Evolutionary conservation across 2,888 invertebrate genomes (phyloP).

Genomic region (Lampropteryx suffumata): DNA sequence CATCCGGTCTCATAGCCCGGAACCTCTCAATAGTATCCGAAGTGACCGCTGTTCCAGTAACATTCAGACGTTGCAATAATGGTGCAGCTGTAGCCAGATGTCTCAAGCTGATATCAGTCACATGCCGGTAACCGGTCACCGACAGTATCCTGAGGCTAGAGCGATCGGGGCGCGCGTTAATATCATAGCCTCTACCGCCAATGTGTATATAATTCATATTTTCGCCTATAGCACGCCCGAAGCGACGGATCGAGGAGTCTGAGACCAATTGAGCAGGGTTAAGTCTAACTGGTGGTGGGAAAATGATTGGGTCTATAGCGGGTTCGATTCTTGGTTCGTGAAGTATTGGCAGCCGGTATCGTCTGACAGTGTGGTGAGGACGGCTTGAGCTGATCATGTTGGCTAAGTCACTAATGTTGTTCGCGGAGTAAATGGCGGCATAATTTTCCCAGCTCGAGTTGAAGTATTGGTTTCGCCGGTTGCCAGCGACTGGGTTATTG

Average conservation of each 20-base stretch:
- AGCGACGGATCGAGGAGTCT: constrained; percentile 58
- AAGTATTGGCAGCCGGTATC: too few relatives aligned
- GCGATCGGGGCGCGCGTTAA: constrained; percentile 53
- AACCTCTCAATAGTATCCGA: constrained; percentile 84
- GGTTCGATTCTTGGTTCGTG: too few relatives aligned
- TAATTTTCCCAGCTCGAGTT: too few relatives aligned
- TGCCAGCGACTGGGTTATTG: too few relatives aligned
- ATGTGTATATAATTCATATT: constrained; percentile 49
- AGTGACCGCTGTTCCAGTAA: constrained; percentile 86
- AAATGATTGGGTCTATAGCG: too few relatives aligned
- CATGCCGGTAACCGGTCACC: constrained; percentile 82
- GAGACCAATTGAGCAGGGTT: constrained; percentile 48
- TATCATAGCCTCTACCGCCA: constrained; percentile 22
- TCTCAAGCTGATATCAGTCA: constrained; percentile 84
- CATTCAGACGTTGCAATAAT: constrained; percentile 82
- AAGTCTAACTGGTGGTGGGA: too few relatives aligned
- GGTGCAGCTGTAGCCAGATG: constrained; percentile 85
- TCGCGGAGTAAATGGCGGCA: constrained; percentile 4
- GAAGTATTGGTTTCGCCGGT: too few relatives aligned
- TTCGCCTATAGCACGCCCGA: constrained; percentile 60
- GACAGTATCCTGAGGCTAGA: constrained; percentile 77
- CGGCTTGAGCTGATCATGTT: too few relatives aligned
- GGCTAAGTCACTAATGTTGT: too few relatives aligned
- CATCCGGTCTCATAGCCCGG: constrained; percentile 79
- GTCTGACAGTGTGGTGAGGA: too few relatives aligned